Conservation (phyloP, 2,797 vertebrate genomes). For the Fistularia commersonii region DNA sequence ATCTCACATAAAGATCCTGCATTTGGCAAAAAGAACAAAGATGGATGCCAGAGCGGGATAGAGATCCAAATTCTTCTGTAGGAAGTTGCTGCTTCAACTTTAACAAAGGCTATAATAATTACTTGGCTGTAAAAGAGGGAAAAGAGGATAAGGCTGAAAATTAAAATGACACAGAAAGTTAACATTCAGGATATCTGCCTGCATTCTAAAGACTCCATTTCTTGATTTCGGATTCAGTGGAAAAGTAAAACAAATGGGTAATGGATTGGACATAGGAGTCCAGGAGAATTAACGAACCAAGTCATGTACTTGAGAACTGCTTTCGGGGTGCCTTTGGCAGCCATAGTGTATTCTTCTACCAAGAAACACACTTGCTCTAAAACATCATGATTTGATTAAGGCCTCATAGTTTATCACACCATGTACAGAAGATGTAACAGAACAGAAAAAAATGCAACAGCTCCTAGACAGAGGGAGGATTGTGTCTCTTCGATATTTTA, state of each 20-base stretch:
- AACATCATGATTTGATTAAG: conserved; percentile 23
- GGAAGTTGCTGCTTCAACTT: conserved; percentile 61
- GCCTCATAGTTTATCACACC: conserved; percentile 17
- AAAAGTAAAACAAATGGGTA: conserved; percentile 32
- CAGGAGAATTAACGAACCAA: conserved; percentile 25
- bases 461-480: conserved; percentile 30
- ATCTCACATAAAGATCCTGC: conserved; percentile 60
- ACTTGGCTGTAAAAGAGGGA: conserved; percentile 38
- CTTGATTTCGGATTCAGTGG: conserved; percentile 32
- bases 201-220: conserved; percentile 21
- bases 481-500: conserved; percentile 27
- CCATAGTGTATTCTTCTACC: conserved; percentile 16
- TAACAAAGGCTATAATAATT: conserved; percentile 39
- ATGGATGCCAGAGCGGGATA: conserved; percentile 54
- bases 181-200: conserved; percentile 37
- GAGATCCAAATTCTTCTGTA: conserved; percentile 57
- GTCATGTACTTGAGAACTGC: conserved; percentile 7
- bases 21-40: conserved; percentile 55
- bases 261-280: conserved; percentile 36
- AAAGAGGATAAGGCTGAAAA: conserved; percentile 21
- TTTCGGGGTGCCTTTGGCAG: conserved; percentile 29
- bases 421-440: conserved; percentile 18
- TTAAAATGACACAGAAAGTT: conserved; percentile 32
- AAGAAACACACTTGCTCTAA: conserved; percentile 41
- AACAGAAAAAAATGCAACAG: conserved; percentile 29